Percentiles rank a stretch among this genome's conserved stretches.
Evolutionary conservation across 2,888 invertebrate genomes (phyloP).

Genomic region (Trachelus troglodyta): DNA sequence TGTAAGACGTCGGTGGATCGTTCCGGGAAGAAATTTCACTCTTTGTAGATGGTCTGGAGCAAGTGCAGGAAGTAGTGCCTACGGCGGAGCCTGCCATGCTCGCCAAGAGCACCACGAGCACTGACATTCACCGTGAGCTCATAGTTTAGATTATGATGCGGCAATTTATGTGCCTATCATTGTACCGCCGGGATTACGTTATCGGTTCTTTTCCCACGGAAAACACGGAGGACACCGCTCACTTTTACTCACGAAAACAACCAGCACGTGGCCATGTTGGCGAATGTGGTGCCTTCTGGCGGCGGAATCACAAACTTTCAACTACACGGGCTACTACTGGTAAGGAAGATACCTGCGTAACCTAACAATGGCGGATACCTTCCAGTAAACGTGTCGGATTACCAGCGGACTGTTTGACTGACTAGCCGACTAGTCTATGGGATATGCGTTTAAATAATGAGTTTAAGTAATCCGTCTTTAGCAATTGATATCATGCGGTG

Average conservation of each 20-base stretch:
- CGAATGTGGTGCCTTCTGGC: conserved; percentile 40
- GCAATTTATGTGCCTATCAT: not conserved
- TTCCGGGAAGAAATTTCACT: not conserved
- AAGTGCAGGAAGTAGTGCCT: conserved; percentile 4
- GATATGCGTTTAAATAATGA: not conserved
- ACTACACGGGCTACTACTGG: not conserved
- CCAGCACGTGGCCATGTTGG: conserved; percentile 63
- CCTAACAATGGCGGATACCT: not conserved
- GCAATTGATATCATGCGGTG: not conserved
- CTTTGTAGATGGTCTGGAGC: not conserved
- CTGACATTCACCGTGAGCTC: conserved; percentile 6
- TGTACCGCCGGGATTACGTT: not conserved
- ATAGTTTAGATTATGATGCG: not conserved
- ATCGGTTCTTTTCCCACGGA: conserved; percentile 5
- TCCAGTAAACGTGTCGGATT: not conserved
- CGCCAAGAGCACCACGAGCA: conserved; percentile 7
- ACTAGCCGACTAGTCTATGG: not conserved
- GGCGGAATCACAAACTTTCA: conserved; percentile 17
- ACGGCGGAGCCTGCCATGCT: conserved; percentile 13
- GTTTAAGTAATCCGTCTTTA: not conserved
- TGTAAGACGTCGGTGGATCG: conserved; percentile 19
- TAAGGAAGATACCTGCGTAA: not conserved
- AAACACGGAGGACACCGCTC: not conserved
- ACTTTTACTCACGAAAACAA: conserved; percentile 31
- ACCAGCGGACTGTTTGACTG: not conserved